Evolutionary conservation across 2,113 vertebrate genomes (phyloP).

Genomic region (Tenrec ecaudatus): DNA sequence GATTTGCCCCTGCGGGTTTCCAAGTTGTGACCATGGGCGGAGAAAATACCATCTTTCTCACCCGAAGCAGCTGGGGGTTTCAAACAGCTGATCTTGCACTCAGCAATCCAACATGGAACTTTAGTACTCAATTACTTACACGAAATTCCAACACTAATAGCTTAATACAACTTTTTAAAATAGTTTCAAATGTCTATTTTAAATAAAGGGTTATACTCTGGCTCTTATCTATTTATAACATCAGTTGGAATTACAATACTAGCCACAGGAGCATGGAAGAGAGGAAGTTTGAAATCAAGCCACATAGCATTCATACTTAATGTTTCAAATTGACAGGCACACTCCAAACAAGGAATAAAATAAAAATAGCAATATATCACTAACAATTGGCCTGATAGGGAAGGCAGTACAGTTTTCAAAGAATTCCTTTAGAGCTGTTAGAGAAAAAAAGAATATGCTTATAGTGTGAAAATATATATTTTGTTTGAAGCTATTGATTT

Average conservation of each 20-base stretch:
- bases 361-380: background rate
- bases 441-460: background rate
- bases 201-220: background rate
- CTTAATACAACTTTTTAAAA: background rate
- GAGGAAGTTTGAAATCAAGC: background rate
- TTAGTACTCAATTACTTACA: too few relatives aligned
- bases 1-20: too few relatives aligned
- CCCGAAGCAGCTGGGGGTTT: too few relatives aligned
- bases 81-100: too few relatives aligned
- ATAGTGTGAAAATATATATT: background rate
- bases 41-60: too few relatives aligned
- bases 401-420: background rate
- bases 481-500: background rate
- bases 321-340: background rate
- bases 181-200: background rate
- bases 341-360: background rate
- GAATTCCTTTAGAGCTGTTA: background rate
- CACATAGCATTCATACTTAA: background rate
- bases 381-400: background rate
- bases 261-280: background rate
- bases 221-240: background rate
- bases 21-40: too few relatives aligned
- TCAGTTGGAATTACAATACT: background rate
- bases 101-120: too few relatives aligned
- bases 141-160: background rate